Evolutionary conservation across 1,140 invertebrate genomes (phyloP), one percentile per base, ranked within the genome.

Genomic region (Stratiolaelaps scimitus): DNA sequence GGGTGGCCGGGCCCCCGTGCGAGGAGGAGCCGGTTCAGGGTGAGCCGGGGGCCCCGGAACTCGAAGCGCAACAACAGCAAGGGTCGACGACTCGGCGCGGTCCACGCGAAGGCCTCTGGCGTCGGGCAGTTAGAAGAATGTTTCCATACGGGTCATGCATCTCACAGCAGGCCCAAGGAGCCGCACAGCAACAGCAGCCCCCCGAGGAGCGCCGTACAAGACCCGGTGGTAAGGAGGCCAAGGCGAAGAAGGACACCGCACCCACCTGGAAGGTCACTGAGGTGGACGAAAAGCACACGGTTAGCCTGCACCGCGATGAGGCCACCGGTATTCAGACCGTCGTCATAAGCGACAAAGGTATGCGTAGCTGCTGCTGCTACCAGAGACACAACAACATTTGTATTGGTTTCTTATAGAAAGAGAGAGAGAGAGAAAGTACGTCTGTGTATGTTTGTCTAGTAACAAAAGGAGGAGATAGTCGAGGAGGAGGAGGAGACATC

Each of bases 101-200:
- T 26, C 34, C 34, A 40, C 53, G 53, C 10, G 53, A 60, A 60
- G 53, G 53, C 34, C 53, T 60, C 34, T 60, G 53, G 53, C 17
- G 53, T 17, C 53, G 53, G 17, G 34, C 53, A 26, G 53, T 60
- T 26, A 1, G 53, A 34, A 60, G 53, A 26, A 60, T 60, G 53
- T 60, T 60, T 23, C 53, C 53, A 34, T 60, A 60, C 53, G 53
- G 53, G 15, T 60, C 53, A 10, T 60, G 53, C 53, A 60, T 60
- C 34, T 60, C 53, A 29, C 53, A 60, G 34, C 53, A 60, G 53
- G 26, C 34, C 34, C 34, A 40, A 40, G 34, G 34, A 6, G 34
- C 34, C 34, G 34, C 34, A 40, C 34, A 40, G 34, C 34, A 40
- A 10, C 34, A 40, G 10, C 34, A 40, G 10, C 34, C 34, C 34